A percentile compares a stretch with the other conserved stretches of the same genome.
Conservation (phyloP, 2,888 invertebrate genomes). For the Limnephilus marmoratus region DNA sequence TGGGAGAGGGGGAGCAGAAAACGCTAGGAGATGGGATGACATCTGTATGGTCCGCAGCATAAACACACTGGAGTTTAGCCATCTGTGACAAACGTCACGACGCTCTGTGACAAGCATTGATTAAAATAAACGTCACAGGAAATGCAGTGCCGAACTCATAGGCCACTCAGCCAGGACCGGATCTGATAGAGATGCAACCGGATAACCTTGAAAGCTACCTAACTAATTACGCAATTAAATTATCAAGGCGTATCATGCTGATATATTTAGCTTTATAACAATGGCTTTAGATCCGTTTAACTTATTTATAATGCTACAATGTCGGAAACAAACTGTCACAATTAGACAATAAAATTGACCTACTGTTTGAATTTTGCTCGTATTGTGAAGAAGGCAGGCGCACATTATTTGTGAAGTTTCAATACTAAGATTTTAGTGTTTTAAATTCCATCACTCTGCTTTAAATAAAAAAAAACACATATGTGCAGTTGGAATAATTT, state of each 20-base stretch:
- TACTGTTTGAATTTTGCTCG: too few species aligned
- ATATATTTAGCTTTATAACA: not conserved
- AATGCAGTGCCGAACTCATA: constrained; percentile 35
- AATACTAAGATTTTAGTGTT: too few species aligned
- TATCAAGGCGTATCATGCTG: not conserved
- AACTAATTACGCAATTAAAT: not conserved
- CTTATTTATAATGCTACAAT: not conserved
- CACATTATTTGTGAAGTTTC: too few species aligned
- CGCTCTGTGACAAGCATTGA: constrained; percentile 59
- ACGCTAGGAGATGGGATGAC: constrained; percentile 38
- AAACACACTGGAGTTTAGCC: constrained; percentile 47
- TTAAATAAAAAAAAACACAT: too few species aligned
- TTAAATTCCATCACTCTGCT: too few species aligned
- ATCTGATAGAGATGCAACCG: not conserved
- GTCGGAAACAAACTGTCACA: not conserved
- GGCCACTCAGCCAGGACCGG: not conserved
- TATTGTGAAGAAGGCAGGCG: too few species aligned
- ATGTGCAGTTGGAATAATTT: too few species aligned
- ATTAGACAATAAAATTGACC: too few species aligned
- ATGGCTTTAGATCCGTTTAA: not conserved
- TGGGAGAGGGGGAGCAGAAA: constrained; percentile 15
- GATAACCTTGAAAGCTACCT: not conserved
- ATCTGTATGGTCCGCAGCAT: constrained; percentile 44
- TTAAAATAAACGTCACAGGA: constrained; percentile 63
- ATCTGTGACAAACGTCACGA: constrained; percentile 56